These are phyloP conservation scores for Andrena marginata DNA, from an alignment of 2,888 invertebrate species.

Conservation along the genomic window DNA sequence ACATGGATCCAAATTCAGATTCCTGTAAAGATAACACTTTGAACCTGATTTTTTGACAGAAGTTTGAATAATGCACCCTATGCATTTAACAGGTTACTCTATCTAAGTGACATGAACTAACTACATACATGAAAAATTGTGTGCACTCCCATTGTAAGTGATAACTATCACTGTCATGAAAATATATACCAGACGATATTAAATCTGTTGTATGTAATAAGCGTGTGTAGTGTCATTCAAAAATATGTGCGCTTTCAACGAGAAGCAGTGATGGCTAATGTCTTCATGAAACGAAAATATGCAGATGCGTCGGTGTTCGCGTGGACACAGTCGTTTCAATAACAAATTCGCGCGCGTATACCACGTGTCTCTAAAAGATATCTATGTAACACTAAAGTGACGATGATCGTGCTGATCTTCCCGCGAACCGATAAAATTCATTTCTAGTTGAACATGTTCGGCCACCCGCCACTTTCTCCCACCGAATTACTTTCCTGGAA, in stretches of 20 bases:
- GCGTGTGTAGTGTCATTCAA: background rate
- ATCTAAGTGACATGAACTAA: too few species aligned
- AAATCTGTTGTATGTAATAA: background rate
- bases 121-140: too few species aligned
- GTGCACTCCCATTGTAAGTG: too few species aligned
- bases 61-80: too few species aligned
- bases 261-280: background rate
- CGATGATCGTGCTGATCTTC: constrained; percentile 8
- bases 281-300: constrained; percentile 37
- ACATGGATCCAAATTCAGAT: too few species aligned
- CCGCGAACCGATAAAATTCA: constrained; percentile 48
- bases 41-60: too few species aligned
- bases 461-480: constrained; percentile 67
- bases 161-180: too few species aligned
- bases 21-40: too few species aligned
- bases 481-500: constrained; percentile 65
- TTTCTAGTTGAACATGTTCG: constrained; percentile 58
- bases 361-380: constrained; percentile 39
- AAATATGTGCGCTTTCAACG: background rate
- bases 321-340: constrained; percentile 13
- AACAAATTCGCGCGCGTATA: constrained; percentile 19
- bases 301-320: constrained; percentile 33
- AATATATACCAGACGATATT: background rate
- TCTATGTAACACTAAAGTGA: constrained; percentile 4
- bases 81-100: too few species aligned